Evolutionary conservation across 2,888 invertebrate genomes (phyloP), one percentile per base, ranked within the genome.

Genomic region (Stenolophus ochropezus): DNA sequence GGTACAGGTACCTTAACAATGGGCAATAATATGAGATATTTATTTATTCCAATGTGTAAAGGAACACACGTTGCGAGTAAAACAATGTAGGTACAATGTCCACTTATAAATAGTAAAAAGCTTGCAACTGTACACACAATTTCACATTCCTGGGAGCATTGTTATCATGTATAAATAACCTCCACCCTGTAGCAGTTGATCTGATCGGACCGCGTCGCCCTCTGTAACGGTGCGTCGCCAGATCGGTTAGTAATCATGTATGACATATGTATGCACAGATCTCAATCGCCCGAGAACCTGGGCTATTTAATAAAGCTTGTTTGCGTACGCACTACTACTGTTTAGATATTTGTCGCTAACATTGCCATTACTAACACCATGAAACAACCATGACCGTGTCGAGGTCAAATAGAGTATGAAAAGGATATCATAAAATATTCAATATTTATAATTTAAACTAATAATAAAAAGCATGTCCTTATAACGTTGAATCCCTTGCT

Each of bases 41-140:
- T n/a, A n/a, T n/a, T n/a, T n/a, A n/a, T n/a, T n/a, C n/a, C n/a
- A n/a, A n/a, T n/a, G n/a, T n/a, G n/a, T n/a, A n/a, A n/a, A n/a
- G n/a, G n/a, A 42, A 42, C 11, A 42, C 11, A 33, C 33, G 8
- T 8, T 33, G 3, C 33, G 3, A 33, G 33, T 33, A 33, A 33
- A 33, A 33, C 33, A 33, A 33, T 33, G 33, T 33, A 33, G 33
- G 6, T 33, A 5, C 33, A 33, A 33, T 33, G 33, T n/a, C 23
- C 33, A 65, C 65, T 27, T 65, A 65, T 65, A n/a, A 18, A 65
- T 33, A 16, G 4, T 33, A 65, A 65, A 65, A 65, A 18, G 20
- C 61, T 5, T 33, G 33, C n/a, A 65, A 65, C 65, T 65, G 65
- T 65, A 65, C 65, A 65, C 27, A 65, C 33, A 65, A 65, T 65